Evolutionary conservation across 2,113 vertebrate genomes (phyloP).

Genomic region (Gorilla gorilla): DNA sequence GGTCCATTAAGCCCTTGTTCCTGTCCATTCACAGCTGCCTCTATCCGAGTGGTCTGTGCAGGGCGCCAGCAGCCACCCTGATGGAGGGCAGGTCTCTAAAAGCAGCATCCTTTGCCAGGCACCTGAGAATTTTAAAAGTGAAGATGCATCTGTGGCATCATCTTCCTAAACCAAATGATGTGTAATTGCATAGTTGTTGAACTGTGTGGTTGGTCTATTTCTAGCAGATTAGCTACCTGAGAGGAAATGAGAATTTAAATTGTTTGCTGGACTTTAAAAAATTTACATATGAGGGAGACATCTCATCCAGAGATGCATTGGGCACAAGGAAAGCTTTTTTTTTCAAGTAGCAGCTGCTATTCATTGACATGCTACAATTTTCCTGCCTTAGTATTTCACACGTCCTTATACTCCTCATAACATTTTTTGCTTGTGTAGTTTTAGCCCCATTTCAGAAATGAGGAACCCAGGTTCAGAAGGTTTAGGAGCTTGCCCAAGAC

Average conservation of each 20-base stretch:
- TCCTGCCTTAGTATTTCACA: not conserved
- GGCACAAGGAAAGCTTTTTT: not conserved
- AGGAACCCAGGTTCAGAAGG: not conserved
- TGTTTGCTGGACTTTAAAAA: not conserved
- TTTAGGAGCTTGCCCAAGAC: not conserved
- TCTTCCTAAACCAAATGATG: not conserved
- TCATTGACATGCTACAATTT: not conserved
- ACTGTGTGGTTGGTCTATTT: not conserved
- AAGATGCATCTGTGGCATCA: not conserved
- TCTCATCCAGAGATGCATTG: not conserved
- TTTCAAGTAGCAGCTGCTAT: not conserved
- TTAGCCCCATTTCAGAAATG: not conserved
- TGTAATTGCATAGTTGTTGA: not conserved
- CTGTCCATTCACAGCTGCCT: not conserved
- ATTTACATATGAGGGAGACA: not conserved
- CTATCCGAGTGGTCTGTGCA: not conserved
- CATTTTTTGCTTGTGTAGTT: not conserved
- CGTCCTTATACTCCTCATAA: not conserved
- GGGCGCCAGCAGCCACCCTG: not conserved
- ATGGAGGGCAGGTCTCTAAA: not conserved
- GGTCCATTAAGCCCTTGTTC: not conserved
- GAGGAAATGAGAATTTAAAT: slow-evolving; percentile 59
- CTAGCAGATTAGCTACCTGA: slow-evolving; percentile 27
- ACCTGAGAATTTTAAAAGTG: slow-evolving; percentile 13
- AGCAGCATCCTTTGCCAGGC: not conserved